Base-by-base conservation (phyloP, 2,113 vertebrate genomes). In the Lynx canadensis region DNA sequence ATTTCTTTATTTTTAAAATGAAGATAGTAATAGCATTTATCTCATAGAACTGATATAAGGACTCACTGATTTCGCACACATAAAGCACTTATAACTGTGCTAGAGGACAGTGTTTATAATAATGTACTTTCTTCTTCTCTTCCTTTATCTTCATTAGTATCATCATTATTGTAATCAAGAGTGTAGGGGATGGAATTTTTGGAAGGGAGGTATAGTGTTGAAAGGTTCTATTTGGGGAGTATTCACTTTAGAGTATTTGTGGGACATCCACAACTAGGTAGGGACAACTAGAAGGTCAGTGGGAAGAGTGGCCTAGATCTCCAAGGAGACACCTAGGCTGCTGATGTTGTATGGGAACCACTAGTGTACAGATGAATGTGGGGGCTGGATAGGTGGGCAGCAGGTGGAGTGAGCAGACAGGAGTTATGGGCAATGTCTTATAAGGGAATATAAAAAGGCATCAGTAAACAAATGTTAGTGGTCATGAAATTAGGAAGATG, bases 291-390 rank as follows among this genome's bases (percentile, higher is more conserved):
- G 48, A 4, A 23, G 27, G 4, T 65, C 95, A 81, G 21, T 0
- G 8, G 14, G 57, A 19, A 73, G 29, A 90, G 1, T 27, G 25
- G 55, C 11, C 38, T 83, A 76, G 16, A 84, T 45, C 29, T 78
- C 55, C 41, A 69, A 41, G 8, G 36, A 50, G 7, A 8, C 2
- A 31, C 68, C n/a, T 66, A 25, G 23, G 11, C 23, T 73, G 36
- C 21, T 21, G 16, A 71, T 21, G 21, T 45, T 4, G 21, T 3
- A 83, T 66, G 23, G 50, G 45, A 48, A 86, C 13, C 18, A 9
- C 8, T 3, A 48, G 16, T 13, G 0, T 38, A 31, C 1, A 60
- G 29, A 10, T 8, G 31, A 68, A 15, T 2, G 36, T 12, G 15
- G 50, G 41, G 1, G 13, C 5, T 52, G 21, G 23, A 25, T 36